phyloP scores from a whole-genome alignment of 37 sponge, comb jelly and placozoan species.

The Beroe ovata region DNA sequence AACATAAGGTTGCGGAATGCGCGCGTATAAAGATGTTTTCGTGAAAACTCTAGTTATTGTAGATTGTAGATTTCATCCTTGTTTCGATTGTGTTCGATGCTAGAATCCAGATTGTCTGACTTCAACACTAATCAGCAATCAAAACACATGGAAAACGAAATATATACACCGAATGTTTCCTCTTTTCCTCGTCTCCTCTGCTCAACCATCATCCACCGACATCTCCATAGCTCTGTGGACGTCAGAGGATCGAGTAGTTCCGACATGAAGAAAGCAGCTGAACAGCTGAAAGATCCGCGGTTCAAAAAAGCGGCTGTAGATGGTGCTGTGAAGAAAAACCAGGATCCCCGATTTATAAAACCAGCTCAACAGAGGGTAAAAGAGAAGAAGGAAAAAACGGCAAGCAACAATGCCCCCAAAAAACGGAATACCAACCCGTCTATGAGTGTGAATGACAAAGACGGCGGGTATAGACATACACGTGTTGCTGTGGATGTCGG shows the following conservation, averaged over 20 bases:
- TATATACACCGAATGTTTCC: too few species aligned
- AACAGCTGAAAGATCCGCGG: constrained; percentile 11
- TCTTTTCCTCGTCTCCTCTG: too few species aligned
- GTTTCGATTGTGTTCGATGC: too few species aligned
- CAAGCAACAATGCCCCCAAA: neutral
- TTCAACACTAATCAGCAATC: too few species aligned
- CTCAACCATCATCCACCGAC: too few species aligned
- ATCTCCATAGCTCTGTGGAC: constrained; percentile 18
- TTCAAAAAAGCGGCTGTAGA: constrained; percentile 3
- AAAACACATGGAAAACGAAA: too few species aligned
- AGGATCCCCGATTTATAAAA: constrained; percentile 13
- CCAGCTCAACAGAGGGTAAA: neutral
- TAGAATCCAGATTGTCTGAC: too few species aligned
- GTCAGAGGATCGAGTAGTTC: neutral
- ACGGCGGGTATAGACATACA: neutral
- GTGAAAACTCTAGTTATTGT: too few species aligned
- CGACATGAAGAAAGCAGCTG: neutral
- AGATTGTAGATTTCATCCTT: too few species aligned
- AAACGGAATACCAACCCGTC: neutral
- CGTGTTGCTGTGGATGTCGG: too few species aligned
- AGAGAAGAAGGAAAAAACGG: neutral
- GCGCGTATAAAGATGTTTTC: too few species aligned
- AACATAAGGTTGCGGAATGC: too few species aligned
- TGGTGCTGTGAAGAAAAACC: neutral
- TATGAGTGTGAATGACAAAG: neutral